phyloP scores from a whole-genome alignment of 2,888 invertebrate species.

The Eucriotettix oculatus region DNA sequence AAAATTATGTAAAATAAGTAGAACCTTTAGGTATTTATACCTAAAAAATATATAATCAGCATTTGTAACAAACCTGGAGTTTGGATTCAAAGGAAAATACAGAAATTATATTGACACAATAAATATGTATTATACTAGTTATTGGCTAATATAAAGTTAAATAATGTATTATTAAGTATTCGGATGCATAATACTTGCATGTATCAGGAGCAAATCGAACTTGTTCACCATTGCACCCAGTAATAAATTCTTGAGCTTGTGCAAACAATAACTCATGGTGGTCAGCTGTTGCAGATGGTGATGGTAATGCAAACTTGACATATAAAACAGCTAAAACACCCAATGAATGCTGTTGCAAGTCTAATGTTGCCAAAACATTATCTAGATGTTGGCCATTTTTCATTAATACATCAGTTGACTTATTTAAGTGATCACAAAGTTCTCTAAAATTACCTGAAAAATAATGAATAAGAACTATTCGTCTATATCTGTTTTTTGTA shows the following conservation, averaged over 20 bases:
- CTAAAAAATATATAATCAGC: background rate
- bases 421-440: slow-evolving; percentile 52
- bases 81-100: background rate
- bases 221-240: slow-evolving; percentile 78
- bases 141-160: background rate
- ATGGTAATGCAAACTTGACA: slow-evolving; percentile 52
- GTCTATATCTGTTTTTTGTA: no score
- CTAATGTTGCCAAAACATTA: slow-evolving; percentile 79
- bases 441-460: slow-evolving; percentile 58
- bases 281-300: slow-evolving; percentile 12
- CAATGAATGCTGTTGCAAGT: slow-evolving; percentile 79
- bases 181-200: slow-evolving; percentile 40
- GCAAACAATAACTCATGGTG: slow-evolving; percentile 38
- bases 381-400: slow-evolving; percentile 74
- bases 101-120: background rate
- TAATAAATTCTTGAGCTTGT: slow-evolving; percentile 74
- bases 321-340: slow-evolving; percentile 75
- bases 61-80: background rate
- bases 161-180: background rate
- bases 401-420: slow-evolving; percentile 63
- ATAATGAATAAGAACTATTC: background rate
- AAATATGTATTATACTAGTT: background rate
- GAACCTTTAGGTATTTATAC: no score
- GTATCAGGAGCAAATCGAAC: slow-evolving; percentile 70
- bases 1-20: no score